Evolutionary conservation across 1,140 invertebrate genomes (phyloP).

Genomic region (Ectropis grisescens): DNA sequence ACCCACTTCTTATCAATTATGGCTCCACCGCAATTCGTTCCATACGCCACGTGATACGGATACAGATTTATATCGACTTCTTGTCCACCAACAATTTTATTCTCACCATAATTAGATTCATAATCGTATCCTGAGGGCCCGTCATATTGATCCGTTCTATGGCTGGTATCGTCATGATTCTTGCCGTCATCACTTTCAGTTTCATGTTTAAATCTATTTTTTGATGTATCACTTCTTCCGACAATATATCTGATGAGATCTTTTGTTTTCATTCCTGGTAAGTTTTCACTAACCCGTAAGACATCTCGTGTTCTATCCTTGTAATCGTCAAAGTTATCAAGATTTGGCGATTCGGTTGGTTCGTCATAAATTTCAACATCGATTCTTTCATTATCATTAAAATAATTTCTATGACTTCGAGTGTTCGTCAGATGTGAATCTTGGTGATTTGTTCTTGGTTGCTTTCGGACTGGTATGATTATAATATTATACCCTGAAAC

Average conservation of each 20-base stretch:
- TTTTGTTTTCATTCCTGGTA: no score
- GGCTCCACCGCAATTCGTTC: slow-evolving; percentile 49
- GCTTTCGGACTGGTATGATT: slow-evolving; percentile 32
- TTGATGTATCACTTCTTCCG: no score
- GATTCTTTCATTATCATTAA: slow-evolving; percentile 17
- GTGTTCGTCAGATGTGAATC: no score
- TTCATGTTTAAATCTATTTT: no score
- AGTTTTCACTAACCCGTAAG: no score
- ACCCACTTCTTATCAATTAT: slow-evolving; percentile 47
- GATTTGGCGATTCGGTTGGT: slow-evolving; percentile 26
- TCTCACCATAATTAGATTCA: slow-evolving; percentile 17
- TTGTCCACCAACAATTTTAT: slow-evolving; percentile 45
- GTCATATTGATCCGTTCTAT: background rate
- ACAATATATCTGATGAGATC: no score
- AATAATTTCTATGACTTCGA: slow-evolving; percentile 13
- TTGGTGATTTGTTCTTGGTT: no score
- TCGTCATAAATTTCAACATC: slow-evolving; percentile 41
- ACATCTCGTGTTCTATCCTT: no score
- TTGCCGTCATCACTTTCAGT: slow-evolving; percentile 13
- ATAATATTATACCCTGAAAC: slow-evolving; percentile 42
- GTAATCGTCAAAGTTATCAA: slow-evolving; percentile 36
- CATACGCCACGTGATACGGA: slow-evolving; percentile 51
- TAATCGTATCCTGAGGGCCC: background rate
- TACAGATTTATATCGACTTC: slow-evolving; percentile 52
- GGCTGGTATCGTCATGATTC: background rate